Conservation (phyloP, 2,888 invertebrate species). For the Epirrhoe tristata region DNA sequence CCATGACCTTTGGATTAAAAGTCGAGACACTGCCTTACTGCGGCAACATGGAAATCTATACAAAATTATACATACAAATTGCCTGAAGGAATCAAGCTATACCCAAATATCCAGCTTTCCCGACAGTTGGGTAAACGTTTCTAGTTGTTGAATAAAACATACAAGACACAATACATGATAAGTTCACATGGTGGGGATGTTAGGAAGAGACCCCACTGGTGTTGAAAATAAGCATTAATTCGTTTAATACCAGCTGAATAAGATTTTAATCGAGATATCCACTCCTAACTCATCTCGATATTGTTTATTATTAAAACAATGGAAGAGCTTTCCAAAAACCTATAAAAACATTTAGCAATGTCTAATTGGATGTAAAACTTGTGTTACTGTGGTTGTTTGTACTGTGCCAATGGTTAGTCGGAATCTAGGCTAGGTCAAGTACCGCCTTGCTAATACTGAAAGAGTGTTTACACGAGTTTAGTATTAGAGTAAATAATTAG, state of each 20-base stretch:
- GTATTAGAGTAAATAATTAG: not conserved
- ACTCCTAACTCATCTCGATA: no score
- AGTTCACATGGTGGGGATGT: no score
- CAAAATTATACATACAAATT: not conserved
- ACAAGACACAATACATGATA: no score
- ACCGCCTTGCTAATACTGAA: constrained; percentile 19
- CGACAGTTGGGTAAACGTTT: not conserved
- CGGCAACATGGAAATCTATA: not conserved
- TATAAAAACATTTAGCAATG: not conserved
- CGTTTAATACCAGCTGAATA: no score
- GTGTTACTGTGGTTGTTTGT: constrained; percentile 11
- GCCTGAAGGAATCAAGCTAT: not conserved
- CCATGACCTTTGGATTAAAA: no score
- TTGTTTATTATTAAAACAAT: not conserved
- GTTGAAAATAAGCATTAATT: no score
- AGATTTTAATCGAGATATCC: no score
- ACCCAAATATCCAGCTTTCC: not conserved
- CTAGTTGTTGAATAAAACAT: no score
- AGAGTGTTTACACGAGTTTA: constrained; percentile 1
- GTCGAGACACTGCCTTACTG: no score
- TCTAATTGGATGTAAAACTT: not conserved
- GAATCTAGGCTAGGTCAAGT: constrained; percentile 33
- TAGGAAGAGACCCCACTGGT: no score
- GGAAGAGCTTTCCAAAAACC: not conserved
- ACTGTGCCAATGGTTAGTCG: constrained; percentile 19